Evolutionary conservation across 2,113 vertebrate genomes (phyloP).

Genomic region (Tor tambroides): DNA sequence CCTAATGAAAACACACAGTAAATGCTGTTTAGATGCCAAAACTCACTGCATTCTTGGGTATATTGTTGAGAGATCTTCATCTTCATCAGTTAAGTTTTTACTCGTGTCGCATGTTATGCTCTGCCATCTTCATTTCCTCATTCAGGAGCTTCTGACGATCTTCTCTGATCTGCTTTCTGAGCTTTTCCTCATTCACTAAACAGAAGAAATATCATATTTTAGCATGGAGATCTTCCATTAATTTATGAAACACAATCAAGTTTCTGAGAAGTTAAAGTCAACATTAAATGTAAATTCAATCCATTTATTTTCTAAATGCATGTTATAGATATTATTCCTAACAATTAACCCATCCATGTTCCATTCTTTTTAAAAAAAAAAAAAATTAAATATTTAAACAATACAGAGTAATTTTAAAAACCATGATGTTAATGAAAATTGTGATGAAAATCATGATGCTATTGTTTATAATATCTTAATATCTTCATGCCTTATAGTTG

Average conservation of each 20-base stretch:
- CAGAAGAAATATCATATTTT: conserved; percentile 15
- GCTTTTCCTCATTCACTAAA: conserved; percentile 64
- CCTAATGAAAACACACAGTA: conserved; percentile 57
- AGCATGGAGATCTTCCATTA: background rate
- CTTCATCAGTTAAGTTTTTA: conserved; percentile 51
- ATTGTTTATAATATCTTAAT: too few species aligned
- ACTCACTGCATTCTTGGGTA: background rate
- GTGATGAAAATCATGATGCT: background rate
- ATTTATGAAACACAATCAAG: background rate
- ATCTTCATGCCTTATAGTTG: background rate
- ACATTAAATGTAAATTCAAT: too few species aligned
- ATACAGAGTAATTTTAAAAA: background rate
- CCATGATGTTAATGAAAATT: background rate
- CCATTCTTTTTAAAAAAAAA: too few species aligned
- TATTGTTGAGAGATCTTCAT: background rate
- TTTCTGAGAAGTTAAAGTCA: background rate
- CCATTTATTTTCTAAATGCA: background rate
- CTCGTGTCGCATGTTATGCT: conserved; percentile 68
- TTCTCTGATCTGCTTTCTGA: conserved; percentile 68
- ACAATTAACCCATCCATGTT: background rate
- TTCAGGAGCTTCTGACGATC: conserved; percentile 68
- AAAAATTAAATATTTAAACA: background rate
- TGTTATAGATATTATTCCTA: background rate
- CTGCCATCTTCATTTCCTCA: conserved; percentile 67
- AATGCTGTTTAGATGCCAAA: background rate